Evolutionary conservation across 2,113 vertebrate genomes (phyloP), one percentile per base, ranked within the genome.

Genomic region (Leucopsar rothschildi): DNA sequence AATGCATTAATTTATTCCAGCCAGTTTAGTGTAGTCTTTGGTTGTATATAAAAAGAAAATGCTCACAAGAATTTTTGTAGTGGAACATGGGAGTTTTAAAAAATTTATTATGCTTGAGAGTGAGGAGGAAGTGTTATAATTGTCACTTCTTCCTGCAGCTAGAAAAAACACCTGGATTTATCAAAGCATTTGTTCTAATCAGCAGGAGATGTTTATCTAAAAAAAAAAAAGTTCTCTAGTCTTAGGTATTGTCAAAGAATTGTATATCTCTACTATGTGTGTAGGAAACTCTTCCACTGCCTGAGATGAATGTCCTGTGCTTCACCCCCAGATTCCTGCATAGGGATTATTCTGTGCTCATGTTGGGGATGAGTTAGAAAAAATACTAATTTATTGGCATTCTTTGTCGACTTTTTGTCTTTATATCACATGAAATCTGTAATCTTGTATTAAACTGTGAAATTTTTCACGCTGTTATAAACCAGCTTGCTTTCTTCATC

Each of bases 111-210:
- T 77, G 64, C 42, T 56, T 82, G 42, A 93, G 39, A 86, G 10
- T 63, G 29, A 88, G 29, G 35, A 85, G 71, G 15, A n/a, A 94
- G 55, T 70, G 53, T 64, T 91, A 35, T 47, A 66, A 56, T 81
- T 95, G 82, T 93, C 59, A 63, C 50, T 94, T 47, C 45, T 78
- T 69, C 78, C 63, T 75, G 69, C 56, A 88, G 82, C 65, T 90
- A 94, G 49, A 70, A 86, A 79, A 92, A 96, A 93, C 63, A 82
- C 70, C 75, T 94, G 63, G 45, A 61, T 86, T 89, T 81, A 70
- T 89, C 73, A 89, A 68, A 91, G 33, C 63, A 47, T 93, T 96
- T 75, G 16, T 89, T 86, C 35, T 82, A 82, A 95, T 82, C 88
- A 79, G 86, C 75, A 40, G 57, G 61, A 94, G 83, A 77, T 59